Evolutionary conservation across 2,113 vertebrate genomes (phyloP).

Genomic region (Caranx melampygus): DNA sequence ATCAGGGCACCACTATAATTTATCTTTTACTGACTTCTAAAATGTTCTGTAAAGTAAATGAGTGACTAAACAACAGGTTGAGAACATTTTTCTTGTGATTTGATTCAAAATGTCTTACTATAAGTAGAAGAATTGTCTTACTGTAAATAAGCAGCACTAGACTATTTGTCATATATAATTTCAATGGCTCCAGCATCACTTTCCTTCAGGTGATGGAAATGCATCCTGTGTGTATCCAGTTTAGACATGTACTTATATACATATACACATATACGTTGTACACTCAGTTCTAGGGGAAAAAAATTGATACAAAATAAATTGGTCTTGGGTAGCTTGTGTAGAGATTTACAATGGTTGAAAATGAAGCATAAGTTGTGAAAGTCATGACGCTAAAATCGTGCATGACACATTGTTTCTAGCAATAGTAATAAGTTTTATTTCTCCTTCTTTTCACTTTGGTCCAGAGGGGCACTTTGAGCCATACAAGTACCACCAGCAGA

Average conservation of each 20-base stretch:
- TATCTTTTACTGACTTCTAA: not conserved
- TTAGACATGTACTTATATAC: too few relatives aligned
- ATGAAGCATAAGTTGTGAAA: not conserved
- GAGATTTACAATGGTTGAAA: not conserved
- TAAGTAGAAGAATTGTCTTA: not conserved
- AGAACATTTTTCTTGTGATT: not conserved
- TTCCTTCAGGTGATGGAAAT: too few relatives aligned
- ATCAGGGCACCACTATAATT: not conserved
- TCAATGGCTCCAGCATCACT: too few relatives aligned
- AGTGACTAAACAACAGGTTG: not conserved
- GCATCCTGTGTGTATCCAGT: too few relatives aligned
- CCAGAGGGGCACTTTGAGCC: not conserved
- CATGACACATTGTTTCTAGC: not conserved
- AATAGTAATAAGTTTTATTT: not conserved
- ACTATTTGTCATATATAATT: too few relatives aligned
- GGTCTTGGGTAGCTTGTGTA: not conserved
- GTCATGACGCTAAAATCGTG: not conserved
- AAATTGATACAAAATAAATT: not conserved
- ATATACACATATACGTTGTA: too few relatives aligned
- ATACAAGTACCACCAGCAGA: too few relatives aligned
- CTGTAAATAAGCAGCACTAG: too few relatives aligned
- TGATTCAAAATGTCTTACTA: not conserved
- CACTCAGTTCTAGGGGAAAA: too few relatives aligned
- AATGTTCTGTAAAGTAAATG: not conserved
- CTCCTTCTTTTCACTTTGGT: not conserved